phyloP scores from a whole-genome alignment of 2,113 vertebrate genomes.

The Odontesthes bonariensis region DNA sequence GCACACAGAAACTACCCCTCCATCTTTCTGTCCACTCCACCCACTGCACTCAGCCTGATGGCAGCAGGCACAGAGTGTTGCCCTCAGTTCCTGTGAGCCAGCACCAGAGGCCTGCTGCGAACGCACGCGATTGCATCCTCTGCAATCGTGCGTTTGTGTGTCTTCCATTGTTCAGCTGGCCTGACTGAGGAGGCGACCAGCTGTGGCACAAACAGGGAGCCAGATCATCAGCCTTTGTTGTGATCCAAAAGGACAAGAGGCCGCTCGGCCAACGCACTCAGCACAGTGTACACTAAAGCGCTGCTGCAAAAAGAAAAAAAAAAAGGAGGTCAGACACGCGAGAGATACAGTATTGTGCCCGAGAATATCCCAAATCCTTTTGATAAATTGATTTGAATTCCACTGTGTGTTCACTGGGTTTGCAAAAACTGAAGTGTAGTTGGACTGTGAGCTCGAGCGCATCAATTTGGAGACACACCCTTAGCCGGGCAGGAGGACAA shows the following conservation, averaged over 20 bases:
- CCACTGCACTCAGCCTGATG: constrained; percentile 51
- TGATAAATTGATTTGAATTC: constrained; percentile 19
- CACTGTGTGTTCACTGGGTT: constrained; percentile 12
- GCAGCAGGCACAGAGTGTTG: constrained; percentile 59
- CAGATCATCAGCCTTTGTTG: constrained; percentile 66
- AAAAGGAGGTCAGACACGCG: constrained; percentile 25
- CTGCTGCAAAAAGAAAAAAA: neutral
- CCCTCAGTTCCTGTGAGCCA: constrained; percentile 41
- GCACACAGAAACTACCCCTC: constrained; percentile 39
- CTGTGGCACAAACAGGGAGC: constrained; percentile 69
- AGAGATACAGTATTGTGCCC: neutral
- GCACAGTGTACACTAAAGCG: constrained; percentile 1
- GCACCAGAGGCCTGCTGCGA: constrained; percentile 53
- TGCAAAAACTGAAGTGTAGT: neutral
- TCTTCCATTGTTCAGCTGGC: constrained; percentile 66
- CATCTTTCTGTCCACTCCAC: constrained; percentile 61
- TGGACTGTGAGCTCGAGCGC: constrained; percentile 5
- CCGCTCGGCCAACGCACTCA: neutral
- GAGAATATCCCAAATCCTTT: constrained; percentile 32
- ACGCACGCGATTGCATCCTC: constrained; percentile 44
- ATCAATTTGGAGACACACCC: constrained; percentile 50
- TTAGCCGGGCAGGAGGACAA: constrained; percentile 32
- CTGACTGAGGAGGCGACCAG: constrained; percentile 67
- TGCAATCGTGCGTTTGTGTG: constrained; percentile 20
- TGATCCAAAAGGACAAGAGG: constrained; percentile 29